These are phyloP conservation scores for Heliconius hermathena DNA, from an alignment of 1,140 invertebrate species.

Conservation along the genomic window DNA sequence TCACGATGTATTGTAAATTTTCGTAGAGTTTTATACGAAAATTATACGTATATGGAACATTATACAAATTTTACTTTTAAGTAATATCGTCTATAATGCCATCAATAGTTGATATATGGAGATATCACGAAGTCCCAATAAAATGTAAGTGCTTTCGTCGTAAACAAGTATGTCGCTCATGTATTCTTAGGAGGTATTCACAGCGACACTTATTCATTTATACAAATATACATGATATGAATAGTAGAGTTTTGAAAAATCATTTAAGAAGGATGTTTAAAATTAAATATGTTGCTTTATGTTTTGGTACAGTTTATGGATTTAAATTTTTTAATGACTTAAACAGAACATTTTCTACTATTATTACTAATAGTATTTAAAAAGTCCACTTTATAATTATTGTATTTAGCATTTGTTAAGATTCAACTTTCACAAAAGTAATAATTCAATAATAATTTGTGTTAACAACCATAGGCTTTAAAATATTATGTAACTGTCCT, in stretches of 20 bases:
- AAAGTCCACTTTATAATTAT: too few relatives aligned
- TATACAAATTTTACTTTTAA: constrained; percentile 44
- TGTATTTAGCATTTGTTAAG: too few relatives aligned
- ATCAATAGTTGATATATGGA: constrained; percentile 45
- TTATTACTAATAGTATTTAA: too few relatives aligned
- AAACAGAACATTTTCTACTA: too few relatives aligned
- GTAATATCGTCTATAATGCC: constrained; percentile 37
- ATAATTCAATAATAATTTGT: not conserved
- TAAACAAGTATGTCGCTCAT: constrained; percentile 65
- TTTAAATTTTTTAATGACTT: too few relatives aligned
- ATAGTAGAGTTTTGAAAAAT: not conserved
- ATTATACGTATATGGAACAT: constrained; percentile 22
- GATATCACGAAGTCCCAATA: constrained; percentile 68
- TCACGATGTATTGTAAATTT: not conserved
- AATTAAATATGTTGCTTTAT: too few relatives aligned
- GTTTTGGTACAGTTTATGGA: too few relatives aligned
- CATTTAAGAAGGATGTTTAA: too few relatives aligned
- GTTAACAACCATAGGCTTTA: not conserved
- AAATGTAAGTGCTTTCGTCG: constrained; percentile 63
- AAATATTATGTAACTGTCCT: constrained; percentile 36
- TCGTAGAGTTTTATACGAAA: constrained; percentile 27
- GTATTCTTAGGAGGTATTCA: constrained; percentile 38
- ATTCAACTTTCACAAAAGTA: too few relatives aligned
- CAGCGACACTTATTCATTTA: not conserved
- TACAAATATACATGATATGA: not conserved